Conservation (phyloP, 1,140 invertebrate species). For the Drusus annulatus region DNA sequence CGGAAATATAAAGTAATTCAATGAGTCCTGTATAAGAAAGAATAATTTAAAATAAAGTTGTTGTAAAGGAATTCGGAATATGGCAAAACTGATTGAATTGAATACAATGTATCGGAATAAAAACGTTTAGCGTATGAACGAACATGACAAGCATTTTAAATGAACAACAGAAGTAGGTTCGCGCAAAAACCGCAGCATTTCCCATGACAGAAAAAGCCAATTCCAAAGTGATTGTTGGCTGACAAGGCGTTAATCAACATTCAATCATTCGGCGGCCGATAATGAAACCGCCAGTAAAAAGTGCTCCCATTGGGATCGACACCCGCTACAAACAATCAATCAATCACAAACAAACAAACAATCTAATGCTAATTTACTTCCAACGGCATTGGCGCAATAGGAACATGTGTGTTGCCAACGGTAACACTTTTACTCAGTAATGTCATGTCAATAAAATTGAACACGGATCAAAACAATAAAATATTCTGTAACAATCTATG, state of each 20-base stretch:
- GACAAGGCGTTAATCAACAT: conserved; percentile 47
- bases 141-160: conserved; percentile 40
- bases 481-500: no score
- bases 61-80: no score
- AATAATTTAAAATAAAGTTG: no score
- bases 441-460: conserved; percentile 13
- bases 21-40: no score
- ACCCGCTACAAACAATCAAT: conserved; percentile 45
- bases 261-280: conserved; percentile 45
- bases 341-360: conserved; percentile 30
- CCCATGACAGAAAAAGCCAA: conserved; percentile 24
- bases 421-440: conserved; percentile 1
- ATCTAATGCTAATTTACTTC: conserved; percentile 45
- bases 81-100: no score
- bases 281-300: conserved; percentile 43
- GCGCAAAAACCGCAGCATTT: conserved; percentile 31
- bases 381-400: conserved; percentile 23
- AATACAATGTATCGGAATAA: no score
- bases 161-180: conserved; percentile 16
- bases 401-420: conserved; percentile 18
- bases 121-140: not conserved
- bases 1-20: no score
- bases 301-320: conserved; percentile 46
- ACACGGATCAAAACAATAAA: no score
- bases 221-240: conserved; percentile 41